Percentiles rank a stretch among this genome's conserved stretches.
phyloP scores from a whole-genome alignment of 2,797 vertebrate species.

The Anguilla marmorata region DNA sequence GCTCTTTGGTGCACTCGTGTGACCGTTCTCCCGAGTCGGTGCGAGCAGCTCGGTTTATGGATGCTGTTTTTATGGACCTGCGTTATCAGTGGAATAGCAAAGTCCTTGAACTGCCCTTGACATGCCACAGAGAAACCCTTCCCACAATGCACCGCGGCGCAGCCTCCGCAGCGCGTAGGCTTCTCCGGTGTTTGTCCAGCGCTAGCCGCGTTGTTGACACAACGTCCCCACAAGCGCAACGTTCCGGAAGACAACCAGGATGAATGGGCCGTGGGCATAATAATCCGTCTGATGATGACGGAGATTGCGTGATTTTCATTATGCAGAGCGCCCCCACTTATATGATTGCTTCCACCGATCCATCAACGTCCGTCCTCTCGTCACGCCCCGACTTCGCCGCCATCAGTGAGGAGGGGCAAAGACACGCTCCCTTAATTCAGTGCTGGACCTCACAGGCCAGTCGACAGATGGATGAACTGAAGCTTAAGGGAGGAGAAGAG shows the following conservation, averaged over 20 bases:
- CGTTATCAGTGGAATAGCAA: conserved; percentile 42
- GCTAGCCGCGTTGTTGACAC: conserved; percentile 26
- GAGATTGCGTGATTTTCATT: conserved; percentile 5
- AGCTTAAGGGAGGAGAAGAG: background rate
- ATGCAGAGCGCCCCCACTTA: conserved; percentile 24
- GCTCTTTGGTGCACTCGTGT: conserved; percentile 50
- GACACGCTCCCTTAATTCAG: background rate
- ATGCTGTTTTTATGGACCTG: conserved; percentile 66
- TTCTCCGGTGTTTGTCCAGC: background rate
- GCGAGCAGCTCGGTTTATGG: conserved; percentile 52
- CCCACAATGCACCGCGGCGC: conserved; percentile 48
- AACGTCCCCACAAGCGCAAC: background rate
- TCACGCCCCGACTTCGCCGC: background rate
- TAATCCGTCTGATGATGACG: conserved; percentile 27
- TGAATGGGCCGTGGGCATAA: background rate
- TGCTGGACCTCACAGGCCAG: background rate
- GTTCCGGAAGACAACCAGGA: conserved; percentile 1
- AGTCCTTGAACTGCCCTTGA: conserved; percentile 70
- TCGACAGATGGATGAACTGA: background rate
- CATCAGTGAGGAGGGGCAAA: background rate
- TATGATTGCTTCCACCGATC: conserved; percentile 17
- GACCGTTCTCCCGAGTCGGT: conserved; percentile 54
- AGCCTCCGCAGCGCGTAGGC: conserved; percentile 30
- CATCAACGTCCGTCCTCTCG: conserved; percentile 14
- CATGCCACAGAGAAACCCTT: conserved; percentile 52